Evolutionary conservation across 2,888 invertebrate species (phyloP), one percentile per base, ranked within the genome.

Genomic region (Liposcelis brunnea): DNA sequence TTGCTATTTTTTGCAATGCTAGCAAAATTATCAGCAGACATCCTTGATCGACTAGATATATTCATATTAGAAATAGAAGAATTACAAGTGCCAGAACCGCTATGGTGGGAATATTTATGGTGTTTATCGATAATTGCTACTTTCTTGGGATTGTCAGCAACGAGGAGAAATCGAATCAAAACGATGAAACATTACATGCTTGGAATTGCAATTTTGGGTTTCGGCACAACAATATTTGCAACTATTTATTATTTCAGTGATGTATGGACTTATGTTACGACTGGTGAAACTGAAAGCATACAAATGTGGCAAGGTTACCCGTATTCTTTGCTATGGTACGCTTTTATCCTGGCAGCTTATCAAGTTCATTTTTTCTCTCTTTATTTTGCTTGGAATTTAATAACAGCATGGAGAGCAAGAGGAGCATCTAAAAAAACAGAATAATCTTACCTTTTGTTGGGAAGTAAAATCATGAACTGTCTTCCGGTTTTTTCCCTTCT

Each of bases 91-190:
- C 94, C 95, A 53, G 77, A 80, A 77, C 86, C 89, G 2, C 65
- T 84, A 40, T 74, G 78, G 66, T 95, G 94, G 94, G 94, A 95
- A 64, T 94, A 90, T 63, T 73, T 84, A 55, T 95, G 94, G 93
- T 77, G 86, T 53, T 64, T 77, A 16, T 90, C 91, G 54, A 67
- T 91, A 47, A 62, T 87, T 31, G 71, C 86, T 33, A 84, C 87
- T 11, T 80, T 91, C 62, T 67, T 91, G 47, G 93, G 86, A 4
- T 68, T 93, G 44, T 77, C 85, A 31, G 86, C 94, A 33, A 76
- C 87, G 52, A 80, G 86, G 55, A 79, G 77, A 53, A 95, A 94
- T 66, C 79, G 80, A 58, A 72, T 81, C 44, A 71, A 72, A 47
- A 74, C 78, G 40, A 73, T 90, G 64, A 71, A 79, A 54, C 74